Base-by-base conservation (phyloP, 2,888 invertebrate species). In the Diplazon laetatorius region DNA sequence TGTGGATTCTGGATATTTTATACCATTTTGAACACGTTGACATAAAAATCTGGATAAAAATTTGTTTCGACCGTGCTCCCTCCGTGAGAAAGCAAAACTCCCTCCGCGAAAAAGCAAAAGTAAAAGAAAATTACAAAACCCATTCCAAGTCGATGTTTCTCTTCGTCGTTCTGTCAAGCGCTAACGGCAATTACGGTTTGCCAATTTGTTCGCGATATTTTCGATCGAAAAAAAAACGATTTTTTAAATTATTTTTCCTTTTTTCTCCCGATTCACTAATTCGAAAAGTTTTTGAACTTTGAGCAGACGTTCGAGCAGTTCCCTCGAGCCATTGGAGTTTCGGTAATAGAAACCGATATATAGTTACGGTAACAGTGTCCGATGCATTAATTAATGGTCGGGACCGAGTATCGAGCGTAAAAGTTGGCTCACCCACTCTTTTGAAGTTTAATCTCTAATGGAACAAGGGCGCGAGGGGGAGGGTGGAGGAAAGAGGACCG, bases 401-500 rank as follows among this genome's bases (percentile, higher is more conserved):
- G 66, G 66, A 74, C 66, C n/a, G 66, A 66, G 42, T 57, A 44
- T 55, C 10, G 44, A 55, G 63, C 20, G 35, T 16, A 57, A 6
- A 63, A 72, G 55, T 72, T 68, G 39, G 63, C 62, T 68, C 39
- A 5, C 14, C 44, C 18, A 59, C 62, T 68, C 63, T 83, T 88
- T 88, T 88, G 84, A 88, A 87, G 88, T 88, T 85, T 87, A 88
- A 88, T 88, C 87, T 88, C 86, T 87, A 88, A 88, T 88, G 87
- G 88, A 86, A 85, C 83, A 80, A 37, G 84, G 12, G 2, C 6
- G 52, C 9, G 52, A 20, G 52, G n/a, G 2, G 52, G 18, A 25
- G 62, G 8, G 12, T 5, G 9, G 46, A 46, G 37, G n/a, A n/a
- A n/a, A n/a, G n/a, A n/a, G n/a, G n/a, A n/a, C n/a, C n/a, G 16